Conservation (phyloP, 2,113 vertebrate species). For the Oncorhynchus tshawytscha region DNA sequence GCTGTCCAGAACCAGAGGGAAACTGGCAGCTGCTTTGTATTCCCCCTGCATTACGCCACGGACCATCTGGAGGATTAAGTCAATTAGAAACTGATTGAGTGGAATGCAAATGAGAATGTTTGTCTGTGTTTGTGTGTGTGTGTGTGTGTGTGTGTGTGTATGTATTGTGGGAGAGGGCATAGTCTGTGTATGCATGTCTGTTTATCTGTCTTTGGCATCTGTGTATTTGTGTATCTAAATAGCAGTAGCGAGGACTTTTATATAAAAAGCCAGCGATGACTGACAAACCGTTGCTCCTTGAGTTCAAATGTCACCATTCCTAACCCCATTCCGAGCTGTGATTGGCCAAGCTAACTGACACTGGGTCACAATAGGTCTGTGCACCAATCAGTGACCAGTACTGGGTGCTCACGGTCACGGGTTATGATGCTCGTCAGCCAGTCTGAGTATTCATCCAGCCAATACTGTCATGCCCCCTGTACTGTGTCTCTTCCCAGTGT, state of each 20-base stretch:
- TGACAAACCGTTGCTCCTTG: background rate
- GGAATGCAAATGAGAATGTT: slow-evolving; percentile 26
- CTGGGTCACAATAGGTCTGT: slow-evolving; percentile 4
- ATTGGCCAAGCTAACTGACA: background rate
- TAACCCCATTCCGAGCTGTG: background rate
- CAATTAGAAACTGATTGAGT: slow-evolving; percentile 50
- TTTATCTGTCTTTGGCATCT: background rate
- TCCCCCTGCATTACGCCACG: slow-evolving; percentile 14
- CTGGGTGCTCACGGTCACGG: slow-evolving; percentile 28
- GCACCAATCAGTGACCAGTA: slow-evolving; percentile 6
- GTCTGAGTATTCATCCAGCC: slow-evolving; percentile 9
- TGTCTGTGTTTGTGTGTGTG: slow-evolving; percentile 7
- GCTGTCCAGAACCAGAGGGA: slow-evolving; percentile 22
- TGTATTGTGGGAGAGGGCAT: slow-evolving; percentile 11
- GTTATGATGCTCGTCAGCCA: slow-evolving; percentile 10
- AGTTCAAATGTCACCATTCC: slow-evolving; percentile 7
- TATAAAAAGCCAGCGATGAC: background rate
- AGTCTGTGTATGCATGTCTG: slow-evolving; percentile 3
- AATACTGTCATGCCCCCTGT: slow-evolving; percentile 27
- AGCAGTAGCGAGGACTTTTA: background rate
- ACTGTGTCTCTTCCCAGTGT: slow-evolving; percentile 42
- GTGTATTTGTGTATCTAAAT: background rate
- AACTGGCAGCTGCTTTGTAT: slow-evolving; percentile 32
- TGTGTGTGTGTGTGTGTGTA: slow-evolving; percentile 5
- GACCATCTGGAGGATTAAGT: slow-evolving; percentile 55